These are phyloP conservation scores for Rhinophrynus dorsalis DNA, from an alignment of 2,797 vertebrate genomes.

Conservation along the genomic window DNA sequence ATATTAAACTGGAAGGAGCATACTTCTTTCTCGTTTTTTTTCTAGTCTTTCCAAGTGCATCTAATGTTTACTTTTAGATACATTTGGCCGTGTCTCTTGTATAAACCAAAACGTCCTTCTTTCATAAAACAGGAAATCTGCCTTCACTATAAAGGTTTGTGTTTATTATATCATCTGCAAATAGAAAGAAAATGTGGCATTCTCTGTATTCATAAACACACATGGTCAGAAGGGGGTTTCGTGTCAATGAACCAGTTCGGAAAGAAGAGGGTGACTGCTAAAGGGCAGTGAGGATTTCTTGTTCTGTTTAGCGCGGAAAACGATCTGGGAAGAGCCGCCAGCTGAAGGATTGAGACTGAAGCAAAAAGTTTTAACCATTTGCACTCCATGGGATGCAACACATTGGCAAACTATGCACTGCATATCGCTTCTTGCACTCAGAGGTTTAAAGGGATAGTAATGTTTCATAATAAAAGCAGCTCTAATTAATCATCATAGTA, in stretches of 20 bases:
- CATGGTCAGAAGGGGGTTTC: conserved; percentile 18
- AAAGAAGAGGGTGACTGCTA: neutral
- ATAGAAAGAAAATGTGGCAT: conserved; percentile 1
- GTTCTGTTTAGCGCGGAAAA: neutral
- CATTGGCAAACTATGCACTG: no score
- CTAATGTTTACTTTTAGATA: conserved; percentile 44
- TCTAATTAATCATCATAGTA: no score
- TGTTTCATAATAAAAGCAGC: no score
- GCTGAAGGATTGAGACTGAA: no score
- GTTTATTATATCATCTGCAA: conserved; percentile 42
- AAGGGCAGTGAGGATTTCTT: neutral
- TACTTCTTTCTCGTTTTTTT: neutral
- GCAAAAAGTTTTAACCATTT: no score
- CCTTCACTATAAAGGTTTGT: conserved; percentile 37
- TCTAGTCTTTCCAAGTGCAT: conserved; percentile 11
- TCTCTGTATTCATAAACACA: conserved; percentile 37
- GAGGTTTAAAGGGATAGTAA: no score
- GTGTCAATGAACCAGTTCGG: conserved; percentile 6
- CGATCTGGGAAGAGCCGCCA: neutral
- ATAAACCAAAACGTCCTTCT: conserved; percentile 42
- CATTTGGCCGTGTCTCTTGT: conserved; percentile 43
- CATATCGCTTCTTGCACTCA: no score
- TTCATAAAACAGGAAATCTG: conserved; percentile 48
- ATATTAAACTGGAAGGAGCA: neutral
- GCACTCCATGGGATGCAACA: no score